Base-by-base conservation (phyloP, 2,113 vertebrate genomes). In the Macquaria australasica region DNA sequence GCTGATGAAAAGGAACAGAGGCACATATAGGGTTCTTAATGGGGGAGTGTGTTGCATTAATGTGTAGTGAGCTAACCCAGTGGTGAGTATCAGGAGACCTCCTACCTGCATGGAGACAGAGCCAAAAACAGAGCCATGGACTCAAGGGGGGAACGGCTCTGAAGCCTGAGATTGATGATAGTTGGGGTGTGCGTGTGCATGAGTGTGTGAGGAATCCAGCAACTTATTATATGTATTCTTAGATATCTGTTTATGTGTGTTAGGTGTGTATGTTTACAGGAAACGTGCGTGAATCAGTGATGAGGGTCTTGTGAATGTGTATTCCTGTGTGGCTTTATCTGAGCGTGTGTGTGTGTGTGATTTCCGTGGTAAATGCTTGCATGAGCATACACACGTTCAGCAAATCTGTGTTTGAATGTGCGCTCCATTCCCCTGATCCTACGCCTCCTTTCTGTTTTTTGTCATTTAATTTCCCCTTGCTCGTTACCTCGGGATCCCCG, bases 131-230 rank as follows among this genome's bases (percentile, higher is more conserved):
- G 94, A 94, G 93, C 86, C 87, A 25, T 8, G 89, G 91, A 91
- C 94, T 93, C 95, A 34, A 86, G 95, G 92, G 95, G 94, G 92
- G 82, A 91, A 56, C 68, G 41, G 74, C 83, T 88, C 87, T 93
- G 94, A 95, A 94, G 92, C 86, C 79, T 87, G 93, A 95, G 96
- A 96, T 96, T 95, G 94, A 96, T 96, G 94, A 96, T 95, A 85
- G 89, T 85, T 75, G 56, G 64, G 82, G 83, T 74, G 78, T 69
- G 81, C 20, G 78, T 77, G 82, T 81, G 76, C 48, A 39, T 45
- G 77, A 8, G 56, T 34, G 67, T 78, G 59, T 67, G 73, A 34
- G 11, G 18, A 80, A 58, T 81, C 71, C 37, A 37, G 28, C 15
- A 69, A 70, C 43, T 64, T 87, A 83, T 88, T 73, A 81, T 55